A percentile compares a stretch with the other conserved stretches of the same genome.
These are phyloP conservation scores for Ceuthmochares aereus DNA, from an alignment of 2,113 vertebrate species.

Conservation along the genomic window DNA sequence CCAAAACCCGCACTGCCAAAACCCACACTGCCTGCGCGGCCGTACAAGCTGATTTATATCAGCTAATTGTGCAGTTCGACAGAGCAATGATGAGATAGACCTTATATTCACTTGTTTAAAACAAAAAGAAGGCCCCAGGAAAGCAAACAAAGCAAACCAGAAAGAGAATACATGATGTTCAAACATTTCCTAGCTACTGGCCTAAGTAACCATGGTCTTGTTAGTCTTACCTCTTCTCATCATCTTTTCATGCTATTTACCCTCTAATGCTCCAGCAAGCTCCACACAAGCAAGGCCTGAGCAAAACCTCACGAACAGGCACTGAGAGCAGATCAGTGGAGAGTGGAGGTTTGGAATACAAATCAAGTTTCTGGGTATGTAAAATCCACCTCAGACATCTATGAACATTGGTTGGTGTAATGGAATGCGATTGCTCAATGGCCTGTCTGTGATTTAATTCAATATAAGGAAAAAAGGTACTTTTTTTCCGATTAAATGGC, in stretches of 20 bases:
- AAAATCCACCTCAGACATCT: background rate
- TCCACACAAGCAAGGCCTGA: accelerated
- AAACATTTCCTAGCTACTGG: background rate
- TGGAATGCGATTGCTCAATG: background rate
- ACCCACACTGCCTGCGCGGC: no score
- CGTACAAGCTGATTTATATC: background rate
- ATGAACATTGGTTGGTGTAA: background rate
- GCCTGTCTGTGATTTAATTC: background rate
- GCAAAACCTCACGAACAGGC: background rate
- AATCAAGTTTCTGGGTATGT: background rate
- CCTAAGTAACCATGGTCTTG: accelerated
- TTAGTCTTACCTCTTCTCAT: background rate
- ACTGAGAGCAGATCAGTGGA: accelerated
- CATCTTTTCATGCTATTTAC: background rate
- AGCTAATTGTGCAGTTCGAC: background rate
- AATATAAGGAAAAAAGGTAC: background rate
- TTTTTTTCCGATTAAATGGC: background rate
- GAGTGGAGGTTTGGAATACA: background rate
- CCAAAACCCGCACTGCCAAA: no score
- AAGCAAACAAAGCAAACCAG: background rate
- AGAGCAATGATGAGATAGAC: background rate
- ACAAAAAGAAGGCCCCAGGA: background rate
- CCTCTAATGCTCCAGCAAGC: background rate
- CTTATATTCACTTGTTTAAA: background rate
- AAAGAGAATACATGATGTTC: background rate